Evolutionary conservation across 2,888 invertebrate species (phyloP).

Genomic region (Gymnosoma rotundatum): DNA sequence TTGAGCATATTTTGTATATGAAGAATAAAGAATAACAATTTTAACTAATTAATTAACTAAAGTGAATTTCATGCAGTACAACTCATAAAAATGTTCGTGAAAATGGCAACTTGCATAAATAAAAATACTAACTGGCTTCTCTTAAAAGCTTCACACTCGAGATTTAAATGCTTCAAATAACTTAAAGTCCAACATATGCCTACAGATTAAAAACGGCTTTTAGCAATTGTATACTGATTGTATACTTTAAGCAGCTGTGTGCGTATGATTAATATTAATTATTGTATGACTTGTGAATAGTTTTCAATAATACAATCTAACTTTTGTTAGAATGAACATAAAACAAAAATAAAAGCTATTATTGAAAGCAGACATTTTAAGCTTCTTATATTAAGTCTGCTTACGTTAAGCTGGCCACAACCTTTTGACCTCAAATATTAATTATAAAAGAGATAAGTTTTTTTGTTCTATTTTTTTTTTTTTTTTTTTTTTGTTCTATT

Average conservation of each 20-base stretch:
- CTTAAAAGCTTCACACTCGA: too few species aligned
- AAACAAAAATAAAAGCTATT: not conserved
- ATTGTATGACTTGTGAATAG: not conserved
- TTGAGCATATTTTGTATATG: too few species aligned
- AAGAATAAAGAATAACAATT: constrained; percentile 14
- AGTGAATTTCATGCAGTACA: not conserved
- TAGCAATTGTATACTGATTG: not conserved
- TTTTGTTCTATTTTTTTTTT: not conserved
- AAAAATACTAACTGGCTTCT: too few species aligned
- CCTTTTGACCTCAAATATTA: constrained; percentile 22
- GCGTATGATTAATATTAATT: constrained; percentile 28
- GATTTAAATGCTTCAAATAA: too few species aligned
- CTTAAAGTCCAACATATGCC: too few species aligned
- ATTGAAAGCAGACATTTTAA: constrained; percentile 17
- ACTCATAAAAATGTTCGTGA: not conserved
- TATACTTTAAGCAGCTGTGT: not conserved
- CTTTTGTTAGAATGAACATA: not conserved
- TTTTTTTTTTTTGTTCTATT: not conserved
- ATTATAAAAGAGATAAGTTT: constrained; percentile 18
- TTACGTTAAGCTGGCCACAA: not conserved
- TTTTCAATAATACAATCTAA: not conserved
- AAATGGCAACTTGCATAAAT: not conserved
- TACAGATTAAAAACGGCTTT: not conserved
- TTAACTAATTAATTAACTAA: not conserved
- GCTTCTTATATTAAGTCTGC: not conserved